Evolutionary conservation across 92 coral and sea anemone species (phyloP), one percentile per base, ranked within the genome.

Genomic region (Zoanthus sociatus): DNA sequence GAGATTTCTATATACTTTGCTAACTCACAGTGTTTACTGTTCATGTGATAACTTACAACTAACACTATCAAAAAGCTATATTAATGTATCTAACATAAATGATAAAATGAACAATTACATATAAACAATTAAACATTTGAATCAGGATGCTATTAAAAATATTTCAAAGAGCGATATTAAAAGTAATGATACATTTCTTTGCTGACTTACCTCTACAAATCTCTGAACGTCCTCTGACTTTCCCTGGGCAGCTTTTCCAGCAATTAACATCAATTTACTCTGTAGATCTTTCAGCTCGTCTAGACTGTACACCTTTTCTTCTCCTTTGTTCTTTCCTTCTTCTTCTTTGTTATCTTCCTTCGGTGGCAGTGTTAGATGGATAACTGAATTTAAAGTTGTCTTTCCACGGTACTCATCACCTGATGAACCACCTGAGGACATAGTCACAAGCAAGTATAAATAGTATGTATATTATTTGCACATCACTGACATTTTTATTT

Each of bases 261-360:
- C 98, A 91, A 96, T 96, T 72, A 96, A 83, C 98, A 96, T 96
- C 72, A 95, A 89, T 88, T 95, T 95, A 79, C 97, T 95, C 77
- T 95, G 98, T 7, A 95, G 84, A 79, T 96, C 98, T 87, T 92
- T 96, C 74, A 96, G 84, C 21, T 90, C 96, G 18, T 96, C 94
- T 42, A 94, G 73, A 18, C 72, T 87, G 83, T 92, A 96, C n/a
- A 61, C 44, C 71, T 77, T 92, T 50, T 74, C 83, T 46, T 78
- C 92, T 14, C 75, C 74, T 26, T 26, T 26, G 26, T 26, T 26
- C 71, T 77, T 92, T 50, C 70, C 83, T 46, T 78, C 92, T 14
- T 70, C 74, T 44, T 76, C 94, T 0, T 76, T 78, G 20, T 84
- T 82, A 12, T 42, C 87, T 32, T 74, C 82, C 5, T 74, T 89